Conservation (phyloP, 2,113 vertebrate genomes). For the Nipponia nippon region DNA sequence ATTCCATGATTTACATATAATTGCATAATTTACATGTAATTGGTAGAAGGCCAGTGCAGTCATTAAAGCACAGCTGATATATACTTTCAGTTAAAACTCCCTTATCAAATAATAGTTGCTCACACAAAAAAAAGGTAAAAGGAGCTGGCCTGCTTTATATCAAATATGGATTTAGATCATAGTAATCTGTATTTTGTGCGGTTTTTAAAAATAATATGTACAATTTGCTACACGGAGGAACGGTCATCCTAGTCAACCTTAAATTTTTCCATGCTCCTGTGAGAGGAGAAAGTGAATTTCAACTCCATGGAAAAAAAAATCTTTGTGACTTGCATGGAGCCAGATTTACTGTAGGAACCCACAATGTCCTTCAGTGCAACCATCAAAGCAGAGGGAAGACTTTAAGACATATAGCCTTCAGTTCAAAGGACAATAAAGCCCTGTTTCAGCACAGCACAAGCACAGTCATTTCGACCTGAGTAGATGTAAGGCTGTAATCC, state of each 20-base stretch:
- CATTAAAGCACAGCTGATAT: neutral
- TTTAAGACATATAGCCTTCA: neutral
- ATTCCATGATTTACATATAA: neutral
- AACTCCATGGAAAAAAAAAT: neutral
- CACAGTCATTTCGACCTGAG: slow-evolving; percentile 10
- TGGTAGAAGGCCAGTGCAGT: neutral
- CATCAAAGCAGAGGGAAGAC: neutral
- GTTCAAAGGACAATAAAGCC: slow-evolving; percentile 16
- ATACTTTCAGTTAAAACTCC: neutral
- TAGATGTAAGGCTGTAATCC: slow-evolving; percentile 34
- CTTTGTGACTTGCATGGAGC: neutral
- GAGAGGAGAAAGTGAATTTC: neutral
- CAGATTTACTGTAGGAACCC: neutral
- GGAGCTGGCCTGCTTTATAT: neutral
- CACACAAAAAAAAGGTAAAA: neutral
- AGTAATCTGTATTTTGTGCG: neutral
- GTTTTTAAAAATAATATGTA: neutral
- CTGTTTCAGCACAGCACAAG: slow-evolving; percentile 11
- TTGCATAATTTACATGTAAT: slow-evolving; percentile 6
- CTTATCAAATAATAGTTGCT: neutral
- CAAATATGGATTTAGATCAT: neutral
- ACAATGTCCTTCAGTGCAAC: neutral
- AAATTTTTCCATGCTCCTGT: neutral
- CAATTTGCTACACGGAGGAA: neutral
- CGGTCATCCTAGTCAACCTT: neutral